Evolutionary conservation across 2,888 invertebrate genomes (phyloP).

Genomic region (Philereme vetulata): DNA sequence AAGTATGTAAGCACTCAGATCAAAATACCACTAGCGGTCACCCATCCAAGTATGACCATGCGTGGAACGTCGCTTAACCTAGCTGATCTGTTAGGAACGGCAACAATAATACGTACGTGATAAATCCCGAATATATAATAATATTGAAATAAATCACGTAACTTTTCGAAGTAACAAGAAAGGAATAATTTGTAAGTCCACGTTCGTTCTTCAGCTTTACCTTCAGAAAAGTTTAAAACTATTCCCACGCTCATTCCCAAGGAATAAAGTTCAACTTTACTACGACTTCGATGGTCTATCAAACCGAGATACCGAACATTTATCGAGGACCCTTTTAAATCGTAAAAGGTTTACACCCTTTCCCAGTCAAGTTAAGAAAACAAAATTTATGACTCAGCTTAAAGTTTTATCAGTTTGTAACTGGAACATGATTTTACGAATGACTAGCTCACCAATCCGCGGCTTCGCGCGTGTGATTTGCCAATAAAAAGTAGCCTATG

Average conservation of each 20-base stretch:
- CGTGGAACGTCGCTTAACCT: too few relatives aligned
- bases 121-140: too few relatives aligned
- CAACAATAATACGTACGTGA: too few relatives aligned
- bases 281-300: slow-evolving; percentile 59
- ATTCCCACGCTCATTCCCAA: slow-evolving; percentile 44
- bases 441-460: too few relatives aligned
- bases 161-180: too few relatives aligned
- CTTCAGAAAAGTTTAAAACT: slow-evolving; percentile 5
- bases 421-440: slow-evolving; percentile 6
- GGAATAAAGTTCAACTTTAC: slow-evolving; percentile 40
- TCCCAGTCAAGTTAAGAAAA: slow-evolving; percentile 27
- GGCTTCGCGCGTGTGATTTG: too few relatives aligned
- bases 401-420: slow-evolving; percentile 9
- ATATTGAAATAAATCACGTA: too few relatives aligned
- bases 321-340: slow-evolving; percentile 51
- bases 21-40: too few relatives aligned
- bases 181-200: not conserved
- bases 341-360: slow-evolving; percentile 49
- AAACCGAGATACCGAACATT: slow-evolving; percentile 52
- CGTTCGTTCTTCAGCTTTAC: not conserved
- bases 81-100: too few relatives aligned
- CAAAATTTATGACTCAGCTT: slow-evolving; percentile 27
- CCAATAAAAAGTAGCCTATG: too few relatives aligned
- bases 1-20: too few relatives aligned
- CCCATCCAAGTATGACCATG: too few relatives aligned